A percentile compares a stretch with the other conserved stretches of the same genome.
phyloP scores from a whole-genome alignment of 1,140 invertebrate species.

The Bombyx mandarina region DNA sequence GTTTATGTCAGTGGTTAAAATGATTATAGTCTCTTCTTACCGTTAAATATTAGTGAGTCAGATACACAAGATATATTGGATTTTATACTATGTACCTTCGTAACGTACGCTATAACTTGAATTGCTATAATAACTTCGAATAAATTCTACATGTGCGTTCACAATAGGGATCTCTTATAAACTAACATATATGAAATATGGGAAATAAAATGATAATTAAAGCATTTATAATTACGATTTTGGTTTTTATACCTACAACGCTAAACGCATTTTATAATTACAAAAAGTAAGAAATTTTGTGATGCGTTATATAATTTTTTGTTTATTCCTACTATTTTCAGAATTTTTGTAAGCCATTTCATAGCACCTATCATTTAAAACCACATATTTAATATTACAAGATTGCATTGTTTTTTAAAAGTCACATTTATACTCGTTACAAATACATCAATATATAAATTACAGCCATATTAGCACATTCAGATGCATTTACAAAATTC shows the following conservation, averaged over 20 bases:
- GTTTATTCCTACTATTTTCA: conserved; percentile 14
- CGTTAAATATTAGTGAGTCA: no score
- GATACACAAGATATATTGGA: no score
- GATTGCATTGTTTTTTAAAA: background rate
- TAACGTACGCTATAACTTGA: no score
- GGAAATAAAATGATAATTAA: conserved; percentile 1
- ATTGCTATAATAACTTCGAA: background rate
- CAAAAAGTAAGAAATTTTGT: conserved; percentile 14
- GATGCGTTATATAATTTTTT: conserved; percentile 26
- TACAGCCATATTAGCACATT: no score
- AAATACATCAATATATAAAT: no score
- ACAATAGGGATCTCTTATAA: background rate
- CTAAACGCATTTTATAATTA: background rate
- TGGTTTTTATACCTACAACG: background rate
- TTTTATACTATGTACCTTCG: no score
- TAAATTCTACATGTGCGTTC: conserved; percentile 1
- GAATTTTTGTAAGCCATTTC: conserved; percentile 44
- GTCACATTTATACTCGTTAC: no score
- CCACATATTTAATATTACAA: background rate
- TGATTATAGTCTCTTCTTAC: no score
- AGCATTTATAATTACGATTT: conserved; percentile 1
- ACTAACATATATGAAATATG: conserved; percentile 1
- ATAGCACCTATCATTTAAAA: conserved; percentile 53
- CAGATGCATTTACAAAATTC: no score
- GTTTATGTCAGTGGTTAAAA: no score